These are phyloP conservation scores for Scomber japonicus DNA, from an alignment of 2,113 vertebrate genomes.

Conservation along the genomic window DNA sequence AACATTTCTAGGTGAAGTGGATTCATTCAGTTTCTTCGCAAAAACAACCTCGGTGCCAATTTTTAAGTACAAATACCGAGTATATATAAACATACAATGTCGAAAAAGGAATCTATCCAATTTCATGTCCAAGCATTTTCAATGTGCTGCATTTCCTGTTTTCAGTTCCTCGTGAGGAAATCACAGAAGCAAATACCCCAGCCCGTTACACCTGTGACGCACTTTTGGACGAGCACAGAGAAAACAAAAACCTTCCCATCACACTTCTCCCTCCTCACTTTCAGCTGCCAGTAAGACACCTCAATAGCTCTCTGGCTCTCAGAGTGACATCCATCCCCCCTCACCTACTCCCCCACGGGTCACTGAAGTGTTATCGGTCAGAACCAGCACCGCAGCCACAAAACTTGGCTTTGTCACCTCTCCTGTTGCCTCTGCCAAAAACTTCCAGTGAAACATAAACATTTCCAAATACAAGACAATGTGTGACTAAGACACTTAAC, in stretches of 20 bases:
- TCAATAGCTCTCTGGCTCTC: constrained; percentile 31
- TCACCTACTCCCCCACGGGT: background rate
- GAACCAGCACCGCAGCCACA: constrained; percentile 60
- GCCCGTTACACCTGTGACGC: constrained; percentile 63
- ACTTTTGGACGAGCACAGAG: constrained; percentile 16
- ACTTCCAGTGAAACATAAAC: constrained; percentile 68
- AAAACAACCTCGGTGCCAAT: constrained; percentile 17
- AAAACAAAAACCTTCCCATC: constrained; percentile 26
- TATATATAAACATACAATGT: constrained; percentile 29
- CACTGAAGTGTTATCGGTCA: constrained; percentile 60
- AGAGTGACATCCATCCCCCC: background rate
- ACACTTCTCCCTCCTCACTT: constrained; percentile 14
- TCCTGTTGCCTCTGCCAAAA: constrained; percentile 52
- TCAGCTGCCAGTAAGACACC: constrained; percentile 51
- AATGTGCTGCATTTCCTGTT: constrained; percentile 74
- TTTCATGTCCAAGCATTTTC: constrained; percentile 45
- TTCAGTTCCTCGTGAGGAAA: constrained; percentile 60
- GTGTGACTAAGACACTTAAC: constrained; percentile 76
- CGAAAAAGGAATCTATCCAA: constrained; percentile 11
- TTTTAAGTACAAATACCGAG: constrained; percentile 28
- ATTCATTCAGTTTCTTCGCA: constrained; percentile 12
- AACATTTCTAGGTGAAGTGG: constrained; percentile 21
- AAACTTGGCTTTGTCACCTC: constrained; percentile 58
- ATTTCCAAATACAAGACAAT: constrained; percentile 78
- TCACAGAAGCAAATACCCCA: constrained; percentile 39